Evolutionary conservation across 2,888 invertebrate species (phyloP), one percentile per base, ranked within the genome.

Genomic region (Formica aserva): DNA sequence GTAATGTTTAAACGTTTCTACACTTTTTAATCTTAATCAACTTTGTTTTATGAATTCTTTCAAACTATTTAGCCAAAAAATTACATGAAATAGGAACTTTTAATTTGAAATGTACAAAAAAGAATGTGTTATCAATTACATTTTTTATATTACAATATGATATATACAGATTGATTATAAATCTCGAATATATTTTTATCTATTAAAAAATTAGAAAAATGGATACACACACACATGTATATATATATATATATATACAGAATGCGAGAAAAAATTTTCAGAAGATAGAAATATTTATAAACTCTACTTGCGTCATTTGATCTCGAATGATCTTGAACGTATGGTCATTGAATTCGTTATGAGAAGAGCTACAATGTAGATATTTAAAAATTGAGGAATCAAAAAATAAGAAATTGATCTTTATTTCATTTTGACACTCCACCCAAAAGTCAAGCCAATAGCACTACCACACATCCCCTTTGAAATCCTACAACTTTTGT

Each of bases 1-100:
- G 41, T 77, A 57, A 55, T 45, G 22, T 69, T 60, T 69, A 78
- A 69, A 60, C 38, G 38, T n/a, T 2, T 3, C n/a, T 3, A 9
- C 6, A 69, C 32, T 11, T 67, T 76, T 67, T 77, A 77, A 77
- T 67, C 77, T 57, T 67, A 67, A 45, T n/a, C 29, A 8, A 45
- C 15, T 11, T 32, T 55, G 8, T 76, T 29, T 55, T 29, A 13
- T 22, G 1, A 52, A 69, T 15, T 48, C 11, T 45, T n/a, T 69
- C 13, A n/a, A 55, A 22, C 13, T 35, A 41, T 22, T 32, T 41
- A 18, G 13, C 9, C 29, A n/a, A 15, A 38, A 52, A 66, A n/a
- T 55, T 22, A 6, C 2, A 29, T 11, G 2, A 66, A 26, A 18
- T 52, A 18, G 3, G 15, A 77, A 41, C 41, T 66, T 55, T 0